Evolutionary conservation across 2,888 invertebrate species (phyloP).

Genomic region (Fissipunctia ypsillon): DNA sequence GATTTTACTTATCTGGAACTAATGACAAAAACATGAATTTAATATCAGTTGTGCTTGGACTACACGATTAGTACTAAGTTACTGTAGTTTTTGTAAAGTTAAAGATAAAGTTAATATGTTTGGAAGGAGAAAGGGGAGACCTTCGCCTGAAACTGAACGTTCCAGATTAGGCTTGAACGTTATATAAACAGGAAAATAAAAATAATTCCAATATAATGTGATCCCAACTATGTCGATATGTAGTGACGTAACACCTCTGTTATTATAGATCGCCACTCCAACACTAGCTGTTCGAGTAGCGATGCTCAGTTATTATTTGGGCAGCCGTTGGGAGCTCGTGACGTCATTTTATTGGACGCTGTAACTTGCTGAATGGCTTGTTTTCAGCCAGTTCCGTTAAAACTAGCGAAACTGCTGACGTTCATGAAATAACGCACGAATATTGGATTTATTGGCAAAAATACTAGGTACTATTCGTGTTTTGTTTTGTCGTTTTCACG

Average conservation of each 20-base stretch:
- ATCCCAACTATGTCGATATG: background rate
- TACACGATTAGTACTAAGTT: background rate
- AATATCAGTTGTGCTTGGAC: background rate
- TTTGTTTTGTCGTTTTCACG: conserved; percentile 6
- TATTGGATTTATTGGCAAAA: conserved; percentile 37
- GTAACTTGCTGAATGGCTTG: conserved; percentile 44
- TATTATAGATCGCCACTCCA: background rate
- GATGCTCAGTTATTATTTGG: conserved; percentile 53
- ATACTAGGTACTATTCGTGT: background rate
- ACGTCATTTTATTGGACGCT: conserved; percentile 36
- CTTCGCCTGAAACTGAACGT: background rate
- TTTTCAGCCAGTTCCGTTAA: conserved; percentile 36
- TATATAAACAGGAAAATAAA: background rate
- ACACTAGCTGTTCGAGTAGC: conserved; percentile 2
- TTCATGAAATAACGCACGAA: conserved; percentile 6
- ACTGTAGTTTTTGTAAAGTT: background rate
- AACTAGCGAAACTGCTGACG: conserved; percentile 42
- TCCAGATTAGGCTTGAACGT: background rate
- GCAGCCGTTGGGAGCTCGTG: conserved; percentile 38
- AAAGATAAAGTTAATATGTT: background rate
- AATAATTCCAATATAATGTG: background rate
- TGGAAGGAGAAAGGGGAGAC: background rate
- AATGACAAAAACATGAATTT: background rate
- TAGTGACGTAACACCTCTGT: background rate
- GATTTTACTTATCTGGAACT: background rate